Base-by-base conservation (phyloP, 1,140 invertebrate species). In the Arctopsyche grandis region DNA sequence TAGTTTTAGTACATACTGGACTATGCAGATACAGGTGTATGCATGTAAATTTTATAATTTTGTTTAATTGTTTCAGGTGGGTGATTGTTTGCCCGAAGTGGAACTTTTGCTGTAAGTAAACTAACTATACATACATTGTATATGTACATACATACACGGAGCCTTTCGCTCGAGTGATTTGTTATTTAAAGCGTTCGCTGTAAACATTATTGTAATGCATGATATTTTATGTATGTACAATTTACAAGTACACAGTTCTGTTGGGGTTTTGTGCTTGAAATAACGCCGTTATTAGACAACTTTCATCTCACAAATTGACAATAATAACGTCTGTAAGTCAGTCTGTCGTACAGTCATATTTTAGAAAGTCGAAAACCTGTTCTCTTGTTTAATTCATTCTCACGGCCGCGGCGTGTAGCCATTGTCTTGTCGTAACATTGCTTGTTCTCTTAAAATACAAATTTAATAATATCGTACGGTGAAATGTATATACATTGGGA, bases 361-460 rank as follows among this genome's bases (percentile, higher is more conserved):
- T 76, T 76, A 76, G 74, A 76, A 76, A 76, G 74, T 76, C 38
- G 52, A 76, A 76, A 76, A 76, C 74, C 74, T 76, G 74, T 76
- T 76, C 74, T 29, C 56, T 63, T 26, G 74, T 76, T 66, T 76
- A 76, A 76, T 76, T 76, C 74, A 76, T 76, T 76, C 74, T 76
- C 74, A 76, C 74, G 74, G 74, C 58, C 74, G 74, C 70, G 9
- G 70, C 46, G 10, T 43, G n/a, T 63, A 22, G 21, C 74, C 74
- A 76, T 76, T 76, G 74, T 76, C 74, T 76, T 76, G 74, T 76
- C 74, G 44, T 58, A 75, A 75, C 52, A 29, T 60, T 60, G n/a
- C 14, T 66, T 29, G 24, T 66, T 19, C 21, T 66, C 21, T 66
- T n/a, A 26, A 66, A 21, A 26, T 22, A 66, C 19, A 21, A 66